These are phyloP conservation scores for Caenorhabditis sp. DNA, from an alignment of 2,888 invertebrate genomes.

Conservation along the genomic window DNA sequence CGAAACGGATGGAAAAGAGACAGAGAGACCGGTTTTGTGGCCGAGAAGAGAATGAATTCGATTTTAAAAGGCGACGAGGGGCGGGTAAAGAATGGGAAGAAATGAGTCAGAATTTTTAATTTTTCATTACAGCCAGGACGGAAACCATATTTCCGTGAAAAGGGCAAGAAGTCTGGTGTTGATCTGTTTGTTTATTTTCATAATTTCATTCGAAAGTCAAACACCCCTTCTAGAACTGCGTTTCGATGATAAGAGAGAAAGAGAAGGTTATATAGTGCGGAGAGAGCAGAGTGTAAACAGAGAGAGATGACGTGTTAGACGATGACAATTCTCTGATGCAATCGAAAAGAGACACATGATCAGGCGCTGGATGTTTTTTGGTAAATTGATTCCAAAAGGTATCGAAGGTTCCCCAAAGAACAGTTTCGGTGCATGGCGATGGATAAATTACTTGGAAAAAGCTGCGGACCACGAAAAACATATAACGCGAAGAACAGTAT, in stretches of 20 bases:
- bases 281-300: conserved; percentile 1
- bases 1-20: background rate
- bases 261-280: conserved; percentile 5
- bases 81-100: background rate
- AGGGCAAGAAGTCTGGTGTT: background rate
- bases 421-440: too few species aligned
- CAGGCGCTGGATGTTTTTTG: conserved; percentile 20
- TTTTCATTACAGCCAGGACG: too few species aligned
- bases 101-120: background rate
- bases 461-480: too few species aligned
- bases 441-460: too few species aligned
- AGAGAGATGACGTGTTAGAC: conserved; percentile 1
- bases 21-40: conserved; percentile 9
- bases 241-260: conserved; percentile 2
- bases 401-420: too few species aligned
- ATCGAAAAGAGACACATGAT: background rate
- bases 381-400: background rate
- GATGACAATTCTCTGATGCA: conserved; percentile 41
- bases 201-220: background rate
- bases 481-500: too few species aligned
- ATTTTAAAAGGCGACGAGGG: conserved; percentile 8
- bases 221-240: conserved; percentile 6
- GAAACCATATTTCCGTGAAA: conserved; percentile 1
- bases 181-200: background rate
- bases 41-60: background rate